Percentiles rank a stretch among this genome's conserved stretches.
Conservation (phyloP, 92 coral and sea anemone species). For the Zoanthus sociatus region DNA sequence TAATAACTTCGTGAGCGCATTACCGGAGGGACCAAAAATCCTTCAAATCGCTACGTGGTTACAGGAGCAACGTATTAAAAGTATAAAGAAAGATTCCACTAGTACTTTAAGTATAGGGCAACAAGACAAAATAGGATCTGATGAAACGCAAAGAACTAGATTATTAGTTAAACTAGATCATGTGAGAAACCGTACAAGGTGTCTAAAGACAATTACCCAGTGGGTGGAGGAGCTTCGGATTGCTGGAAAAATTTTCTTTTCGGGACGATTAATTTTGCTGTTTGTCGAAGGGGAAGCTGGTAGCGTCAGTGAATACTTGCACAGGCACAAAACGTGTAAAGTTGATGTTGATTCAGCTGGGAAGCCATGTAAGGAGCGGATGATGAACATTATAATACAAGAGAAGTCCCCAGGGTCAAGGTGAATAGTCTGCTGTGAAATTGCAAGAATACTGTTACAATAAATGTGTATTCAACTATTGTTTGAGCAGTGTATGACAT, state of each 20-base stretch:
- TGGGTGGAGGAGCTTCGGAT: conserved; percentile 82
- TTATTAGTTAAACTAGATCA: conserved; percentile 81
- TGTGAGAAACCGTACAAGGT: conserved; percentile 82
- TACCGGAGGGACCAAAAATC: conserved; percentile 70
- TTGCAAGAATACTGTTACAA: neutral
- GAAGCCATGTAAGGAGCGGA: conserved; percentile 91
- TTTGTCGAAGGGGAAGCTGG: conserved; percentile 70
- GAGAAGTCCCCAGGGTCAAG: conserved; percentile 29
- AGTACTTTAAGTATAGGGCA: neutral
- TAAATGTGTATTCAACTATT: neutral
- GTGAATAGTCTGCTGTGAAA: neutral
- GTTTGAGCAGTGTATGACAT: no score
- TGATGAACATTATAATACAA: conserved; percentile 82
- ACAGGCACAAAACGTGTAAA: conserved; percentile 73
- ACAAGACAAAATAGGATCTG: neutral
- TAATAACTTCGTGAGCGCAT: conserved; percentile 42
- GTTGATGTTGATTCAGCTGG: conserved; percentile 91
- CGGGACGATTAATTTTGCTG: conserved; percentile 69
- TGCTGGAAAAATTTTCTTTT: conserved; percentile 67
- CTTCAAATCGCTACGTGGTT: conserved; percentile 86
- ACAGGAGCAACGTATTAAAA: conserved; percentile 67
- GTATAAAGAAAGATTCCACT: neutral
- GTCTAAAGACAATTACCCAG: conserved; percentile 70
- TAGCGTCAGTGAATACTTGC: conserved; percentile 72
- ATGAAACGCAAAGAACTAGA: conserved; percentile 8